Base-by-base conservation (phyloP, 2,888 invertebrate genomes). In the Mesorhabditis sp. region DNA sequence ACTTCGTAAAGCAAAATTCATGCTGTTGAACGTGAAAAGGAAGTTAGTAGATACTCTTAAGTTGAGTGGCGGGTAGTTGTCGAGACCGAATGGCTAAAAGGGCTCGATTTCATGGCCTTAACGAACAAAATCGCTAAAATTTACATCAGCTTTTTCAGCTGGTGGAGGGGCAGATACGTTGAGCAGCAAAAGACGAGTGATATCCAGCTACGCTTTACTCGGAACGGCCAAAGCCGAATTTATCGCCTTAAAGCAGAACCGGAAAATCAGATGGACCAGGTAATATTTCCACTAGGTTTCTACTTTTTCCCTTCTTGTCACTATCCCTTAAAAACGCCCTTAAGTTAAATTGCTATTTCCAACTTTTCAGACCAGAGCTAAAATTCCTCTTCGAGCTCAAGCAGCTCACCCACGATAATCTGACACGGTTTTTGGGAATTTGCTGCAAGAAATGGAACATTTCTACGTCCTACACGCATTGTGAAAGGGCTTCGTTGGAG, bases 401-500 rank as follows among this genome's bases (percentile, higher is more conserved):
- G 72, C 73, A 76, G 50, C 15, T 82, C n/a, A 79, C 76, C 64
- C 75, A 84, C 70, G 84, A 84, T 70, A 84, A 84, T 69, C 63
- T 84, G 41, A 77, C 82, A 43, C 79, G 76, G 43, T 75, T 75
- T 62, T 65, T 81, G 67, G 84, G 84, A n/a, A 70, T 84, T 62
- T 70, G 70, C 62, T 81, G 77, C 70, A 84, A 84, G 84, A 84
- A 61, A 67, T 68, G 43, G 75, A 75, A 61, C 67, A 70, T 10
- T 79, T 84, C 71, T 80, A 78, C 66, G 66, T 83, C 28, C 68
- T 84, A 28, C 76, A 79, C 66, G 69, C 70, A 72, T 84, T 10
- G 78, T 84, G 84, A 84, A 62, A 69, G 84, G 5, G 82, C 79
- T 7, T 77, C 79, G 4, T 66, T 84, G 5, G 80, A 81, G 70